phyloP scores from a whole-genome alignment of 2,888 invertebrate species.

The Orthonevra nobilis region DNA sequence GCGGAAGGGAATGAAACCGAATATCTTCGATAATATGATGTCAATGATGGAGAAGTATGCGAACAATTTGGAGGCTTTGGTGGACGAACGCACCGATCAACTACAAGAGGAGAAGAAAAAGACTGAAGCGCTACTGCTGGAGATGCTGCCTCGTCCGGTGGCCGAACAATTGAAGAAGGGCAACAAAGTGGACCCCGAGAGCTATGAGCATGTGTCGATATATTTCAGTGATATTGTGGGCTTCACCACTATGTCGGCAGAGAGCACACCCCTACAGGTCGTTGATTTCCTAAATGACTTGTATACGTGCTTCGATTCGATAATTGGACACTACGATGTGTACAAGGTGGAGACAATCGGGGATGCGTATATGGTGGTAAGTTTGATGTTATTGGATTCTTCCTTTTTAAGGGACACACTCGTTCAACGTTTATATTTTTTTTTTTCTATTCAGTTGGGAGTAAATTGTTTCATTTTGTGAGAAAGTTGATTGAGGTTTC shows the following conservation, averaged over 20 bases:
- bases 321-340: constrained; percentile 94
- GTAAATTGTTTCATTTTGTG: too few species aligned
- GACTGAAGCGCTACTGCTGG: constrained; percentile 92
- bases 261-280: constrained; percentile 94
- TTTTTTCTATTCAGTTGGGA: too few species aligned
- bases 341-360: constrained; percentile 97
- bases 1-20: constrained; percentile 95
- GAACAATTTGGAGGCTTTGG: constrained; percentile 94
- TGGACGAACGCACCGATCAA: constrained; percentile 96
- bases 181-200: constrained; percentile 93
- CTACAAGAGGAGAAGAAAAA: constrained; percentile 97
- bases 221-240: constrained; percentile 98
- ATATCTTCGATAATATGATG: constrained; percentile 99
- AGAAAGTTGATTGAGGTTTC: too few species aligned
- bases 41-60: constrained; percentile 99
- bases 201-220: constrained; percentile 92
- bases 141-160: constrained; percentile 94
- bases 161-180: constrained; percentile 95
- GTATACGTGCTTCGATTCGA: constrained; percentile 96
- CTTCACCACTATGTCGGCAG: constrained; percentile 95
- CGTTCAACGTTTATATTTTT: too few species aligned
- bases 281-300: constrained; percentile 96
- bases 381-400: constrained; percentile 71
- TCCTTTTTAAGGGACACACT: too few species aligned
- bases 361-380: constrained; percentile 95